Evolutionary conservation across 2,797 vertebrate species (phyloP).

Genomic region (Poeciliopsis infans): DNA sequence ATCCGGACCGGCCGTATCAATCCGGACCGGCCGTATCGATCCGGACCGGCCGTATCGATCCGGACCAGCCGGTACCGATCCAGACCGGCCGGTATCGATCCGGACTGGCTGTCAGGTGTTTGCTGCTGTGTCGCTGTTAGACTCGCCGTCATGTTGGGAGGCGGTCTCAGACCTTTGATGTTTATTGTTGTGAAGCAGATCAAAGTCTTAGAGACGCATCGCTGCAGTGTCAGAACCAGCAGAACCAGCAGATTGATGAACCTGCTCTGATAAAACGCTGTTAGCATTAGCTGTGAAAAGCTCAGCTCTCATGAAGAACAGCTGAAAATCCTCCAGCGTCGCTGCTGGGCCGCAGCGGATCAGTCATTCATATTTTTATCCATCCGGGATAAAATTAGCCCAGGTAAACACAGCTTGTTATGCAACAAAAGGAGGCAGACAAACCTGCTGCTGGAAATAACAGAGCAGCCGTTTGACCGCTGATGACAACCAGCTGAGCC

Average conservation of each 20-base stretch:
- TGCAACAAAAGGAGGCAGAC: slow-evolving; percentile 39
- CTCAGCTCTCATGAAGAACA: slow-evolving; percentile 30
- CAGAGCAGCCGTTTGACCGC: slow-evolving; percentile 65
- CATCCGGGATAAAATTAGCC: slow-evolving; percentile 66
- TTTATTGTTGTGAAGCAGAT: slow-evolving; percentile 51
- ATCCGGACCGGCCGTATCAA: slow-evolving; percentile 47
- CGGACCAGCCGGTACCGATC: slow-evolving; percentile 10
- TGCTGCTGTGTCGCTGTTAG: slow-evolving; percentile 43
- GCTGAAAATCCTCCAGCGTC: slow-evolving; percentile 41
- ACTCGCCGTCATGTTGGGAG: slow-evolving; percentile 28
- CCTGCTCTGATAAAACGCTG: too few relatives aligned
- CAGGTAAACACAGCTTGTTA: slow-evolving; percentile 70
- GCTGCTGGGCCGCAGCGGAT: slow-evolving; percentile 40
- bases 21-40: slow-evolving; percentile 7
- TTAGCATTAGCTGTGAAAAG: not conserved
- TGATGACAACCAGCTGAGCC: slow-evolving; percentile 51
- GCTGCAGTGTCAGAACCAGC: slow-evolving; percentile 14
- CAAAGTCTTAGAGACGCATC: slow-evolving; percentile 21
- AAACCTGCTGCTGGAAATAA: slow-evolving; percentile 64
- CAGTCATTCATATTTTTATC: slow-evolving; percentile 71
- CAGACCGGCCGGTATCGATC: slow-evolving; percentile 53
- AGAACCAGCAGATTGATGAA: too few relatives aligned
- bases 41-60: not conserved
- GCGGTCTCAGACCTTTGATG: slow-evolving; percentile 52
- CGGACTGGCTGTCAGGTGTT: slow-evolving; percentile 68